phyloP scores from a whole-genome alignment of 2,888 invertebrate species.

The Aporophyla lueneburgensis region DNA sequence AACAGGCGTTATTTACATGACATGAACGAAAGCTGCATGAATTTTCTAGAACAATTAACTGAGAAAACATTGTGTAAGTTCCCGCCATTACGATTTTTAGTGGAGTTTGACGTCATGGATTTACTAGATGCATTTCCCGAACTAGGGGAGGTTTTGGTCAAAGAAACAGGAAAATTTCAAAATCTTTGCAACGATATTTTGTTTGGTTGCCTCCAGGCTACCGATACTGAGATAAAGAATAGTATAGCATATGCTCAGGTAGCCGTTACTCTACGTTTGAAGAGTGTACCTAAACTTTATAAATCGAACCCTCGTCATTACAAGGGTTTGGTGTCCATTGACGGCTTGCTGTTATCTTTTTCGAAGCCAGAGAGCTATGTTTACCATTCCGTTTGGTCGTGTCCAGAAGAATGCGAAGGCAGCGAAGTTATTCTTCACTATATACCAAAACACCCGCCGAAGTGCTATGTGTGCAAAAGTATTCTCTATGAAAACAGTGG shows the following conservation, averaged over 20 bases:
- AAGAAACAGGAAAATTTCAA: slow-evolving; percentile 82
- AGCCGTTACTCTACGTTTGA: slow-evolving; percentile 77
- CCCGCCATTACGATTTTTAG: slow-evolving; percentile 80
- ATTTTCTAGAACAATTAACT: slow-evolving; percentile 75
- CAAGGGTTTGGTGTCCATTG: slow-evolving; percentile 74
- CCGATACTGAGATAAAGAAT: slow-evolving; percentile 68
- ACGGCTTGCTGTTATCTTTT: slow-evolving; percentile 78
- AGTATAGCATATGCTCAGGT: slow-evolving; percentile 77
- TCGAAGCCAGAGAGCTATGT: slow-evolving; percentile 81
- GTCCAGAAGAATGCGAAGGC: slow-evolving; percentile 87
- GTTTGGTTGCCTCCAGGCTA: slow-evolving; percentile 78
- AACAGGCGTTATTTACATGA: slow-evolving; percentile 75
- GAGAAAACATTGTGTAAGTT: slow-evolving; percentile 78
- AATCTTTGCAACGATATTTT: slow-evolving; percentile 79
- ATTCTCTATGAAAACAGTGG: slow-evolving; percentile 84
- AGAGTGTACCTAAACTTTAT: slow-evolving; percentile 73
- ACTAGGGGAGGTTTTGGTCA: slow-evolving; percentile 76
- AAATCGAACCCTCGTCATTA: slow-evolving; percentile 70
- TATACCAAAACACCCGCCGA: slow-evolving; percentile 83
- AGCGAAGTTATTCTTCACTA: slow-evolving; percentile 82
- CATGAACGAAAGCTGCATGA: slow-evolving; percentile 78
- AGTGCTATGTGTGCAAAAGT: slow-evolving; percentile 82
- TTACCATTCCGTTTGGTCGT: slow-evolving; percentile 86
- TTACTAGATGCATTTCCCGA: slow-evolving; percentile 78
- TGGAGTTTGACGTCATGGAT: slow-evolving; percentile 84